These are phyloP conservation scores for Channallabes apus DNA, from an alignment of 2,797 vertebrate genomes.

Conservation along the genomic window DNA sequence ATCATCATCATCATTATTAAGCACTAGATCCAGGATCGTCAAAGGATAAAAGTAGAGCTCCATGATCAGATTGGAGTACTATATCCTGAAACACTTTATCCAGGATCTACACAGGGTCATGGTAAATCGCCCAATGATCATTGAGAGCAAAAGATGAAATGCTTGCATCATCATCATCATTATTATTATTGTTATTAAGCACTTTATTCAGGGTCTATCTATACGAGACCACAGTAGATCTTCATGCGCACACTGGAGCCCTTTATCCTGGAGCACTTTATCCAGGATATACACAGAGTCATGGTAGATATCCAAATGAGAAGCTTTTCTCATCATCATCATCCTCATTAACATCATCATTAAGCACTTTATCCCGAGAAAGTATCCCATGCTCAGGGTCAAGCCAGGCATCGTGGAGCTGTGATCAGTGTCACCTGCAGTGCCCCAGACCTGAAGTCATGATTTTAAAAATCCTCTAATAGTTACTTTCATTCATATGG, in stretches of 20 bases:
- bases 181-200: neutral
- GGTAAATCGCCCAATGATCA: no score
- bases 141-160: no score
- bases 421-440: neutral
- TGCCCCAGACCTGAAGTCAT: neutral
- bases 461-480: neutral
- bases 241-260: no score
- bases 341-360: neutral
- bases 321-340: neutral
- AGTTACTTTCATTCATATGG: neutral
- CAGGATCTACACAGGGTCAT: no score
- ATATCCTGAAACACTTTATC: neutral
- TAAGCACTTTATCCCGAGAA: no score
- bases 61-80: no score
- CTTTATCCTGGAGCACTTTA: no score
- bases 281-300: neutral
- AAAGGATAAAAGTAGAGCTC: no score
- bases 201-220: neutral
- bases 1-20: neutral
- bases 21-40: no score
- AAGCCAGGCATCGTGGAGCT: neutral
- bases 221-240: no score
- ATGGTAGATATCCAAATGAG: no score
- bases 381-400: neutral
- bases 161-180: neutral